Evolutionary conservation across 2,113 vertebrate genomes (phyloP), one percentile per base, ranked within the genome.

Genomic region (Serinus canaria): DNA sequence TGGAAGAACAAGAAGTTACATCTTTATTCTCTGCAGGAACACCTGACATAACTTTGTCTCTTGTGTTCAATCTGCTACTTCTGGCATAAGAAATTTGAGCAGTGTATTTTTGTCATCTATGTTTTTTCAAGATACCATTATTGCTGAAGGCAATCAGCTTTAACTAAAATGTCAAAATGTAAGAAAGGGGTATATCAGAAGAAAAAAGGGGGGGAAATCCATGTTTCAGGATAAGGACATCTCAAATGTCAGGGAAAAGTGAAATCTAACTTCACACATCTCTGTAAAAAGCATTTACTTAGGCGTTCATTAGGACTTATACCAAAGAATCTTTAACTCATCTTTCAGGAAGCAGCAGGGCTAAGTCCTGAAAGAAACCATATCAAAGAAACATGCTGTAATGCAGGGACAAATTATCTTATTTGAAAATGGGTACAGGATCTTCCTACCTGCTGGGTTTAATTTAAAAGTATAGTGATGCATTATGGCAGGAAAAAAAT

Each of bases 391-490:
- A 75, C 44, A 66, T 35, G 13, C 39, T 80, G 59, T 87, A 87
- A 78, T 53, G 73, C 25, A 87, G 39, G 70, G 80, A 89, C 15
- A 95, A 96, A 95, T 64, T 35, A 56, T 81, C 67, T 80, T 83
- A 60, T 89, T 85, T 90, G 41, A 93, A 96, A 95, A 89, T 41
- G 7, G 20, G 21, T 87, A 28, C 28, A 94, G 73, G 44, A 86
- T 52, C 55, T 94, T 94, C 49, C 43, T 96, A 95, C 59, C 83
- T 95, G 59, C 85, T 94, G 93, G 69, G 67, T 22, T 94, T 94
- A 87, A 89, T 94, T 96, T 95, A 72, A 93, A 96, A 92, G 84
- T 77, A 69, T 21, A 79, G 20, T 10, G n/a, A 79, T 64, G 35
- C 13, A 30, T 67, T 91, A 62, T 60, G 21, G 28, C 55, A 50